Percentiles rank a stretch among this genome's conserved stretches.
Evolutionary conservation across 2,113 vertebrate genomes (phyloP).

Genomic region (Callipepla squamata): DNA sequence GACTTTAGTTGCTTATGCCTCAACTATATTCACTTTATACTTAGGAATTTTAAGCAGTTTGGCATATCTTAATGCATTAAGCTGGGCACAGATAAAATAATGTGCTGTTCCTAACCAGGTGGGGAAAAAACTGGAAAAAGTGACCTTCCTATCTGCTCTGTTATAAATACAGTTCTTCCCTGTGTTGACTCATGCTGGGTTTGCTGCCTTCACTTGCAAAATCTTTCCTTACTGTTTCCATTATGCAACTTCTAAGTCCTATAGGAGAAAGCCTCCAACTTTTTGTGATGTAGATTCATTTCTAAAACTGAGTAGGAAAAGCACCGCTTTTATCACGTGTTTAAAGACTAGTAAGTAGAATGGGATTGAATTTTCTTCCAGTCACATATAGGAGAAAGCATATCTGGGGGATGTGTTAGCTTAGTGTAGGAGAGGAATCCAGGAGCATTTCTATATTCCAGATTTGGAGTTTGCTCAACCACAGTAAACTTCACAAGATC

Average conservation of each 20-base stretch:
- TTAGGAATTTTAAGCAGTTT: background rate
- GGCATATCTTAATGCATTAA: background rate
- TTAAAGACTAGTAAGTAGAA: background rate
- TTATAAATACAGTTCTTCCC: background rate
- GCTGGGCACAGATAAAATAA: background rate
- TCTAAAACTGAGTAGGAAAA: background rate
- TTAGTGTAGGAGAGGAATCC: background rate
- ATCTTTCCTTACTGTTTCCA: background rate
- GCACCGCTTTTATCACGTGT: background rate
- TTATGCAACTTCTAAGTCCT: background rate
- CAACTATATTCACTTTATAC: background rate
- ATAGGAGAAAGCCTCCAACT: background rate
- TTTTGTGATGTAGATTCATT: background rate
- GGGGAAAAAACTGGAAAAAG: background rate
- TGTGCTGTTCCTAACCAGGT: fast-evolving
- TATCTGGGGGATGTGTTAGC: background rate
- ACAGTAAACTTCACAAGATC: background rate
- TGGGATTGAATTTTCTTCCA: background rate
- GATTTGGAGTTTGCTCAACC: background rate
- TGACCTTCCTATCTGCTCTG: fast-evolving
- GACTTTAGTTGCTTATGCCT: background rate
- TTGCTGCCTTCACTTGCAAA: background rate
- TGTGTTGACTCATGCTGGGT: background rate
- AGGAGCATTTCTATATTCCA: background rate
- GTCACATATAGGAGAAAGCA: background rate